Percentiles rank a stretch among this genome's conserved stretches.
phyloP scores from a whole-genome alignment of 2,797 vertebrate genomes.

The Tauraco hartlaubi region DNA sequence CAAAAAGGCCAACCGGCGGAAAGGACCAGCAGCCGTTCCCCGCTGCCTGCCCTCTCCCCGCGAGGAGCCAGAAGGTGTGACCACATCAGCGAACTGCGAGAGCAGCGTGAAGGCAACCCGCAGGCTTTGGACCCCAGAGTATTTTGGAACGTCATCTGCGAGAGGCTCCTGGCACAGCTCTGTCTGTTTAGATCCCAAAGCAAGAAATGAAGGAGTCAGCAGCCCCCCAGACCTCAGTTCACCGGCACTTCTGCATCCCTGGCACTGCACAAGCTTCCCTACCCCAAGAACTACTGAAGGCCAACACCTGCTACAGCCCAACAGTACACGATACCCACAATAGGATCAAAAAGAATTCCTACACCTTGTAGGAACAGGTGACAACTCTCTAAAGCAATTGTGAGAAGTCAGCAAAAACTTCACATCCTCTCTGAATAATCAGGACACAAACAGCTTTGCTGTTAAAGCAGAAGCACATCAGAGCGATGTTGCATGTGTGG shows the following conservation, averaged over 20 bases:
- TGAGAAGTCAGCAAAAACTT: not conserved
- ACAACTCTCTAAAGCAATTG: not conserved
- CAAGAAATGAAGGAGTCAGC: not conserved
- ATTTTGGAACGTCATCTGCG: not conserved
- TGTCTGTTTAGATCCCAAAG: not conserved
- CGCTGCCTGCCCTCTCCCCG: not conserved
- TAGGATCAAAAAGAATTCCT: not conserved
- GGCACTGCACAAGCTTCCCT: not conserved
- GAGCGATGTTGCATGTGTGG: not conserved
- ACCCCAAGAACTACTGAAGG: not conserved
- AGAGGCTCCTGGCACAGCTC: not conserved
- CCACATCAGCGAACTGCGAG: not conserved
- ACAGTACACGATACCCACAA: not conserved
- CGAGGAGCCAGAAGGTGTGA: not conserved
- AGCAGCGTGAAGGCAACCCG: not conserved
- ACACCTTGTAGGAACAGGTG: not conserved
- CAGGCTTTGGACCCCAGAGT: not conserved
- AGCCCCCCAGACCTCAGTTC: not conserved
- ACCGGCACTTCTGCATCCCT: not conserved
- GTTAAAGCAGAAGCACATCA: not conserved
- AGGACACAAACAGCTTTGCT: not conserved
- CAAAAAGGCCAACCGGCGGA: not conserved
- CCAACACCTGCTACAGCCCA: not conserved
- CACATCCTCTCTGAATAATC: not conserved
- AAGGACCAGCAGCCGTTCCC: not conserved